Evolutionary conservation across 2,113 vertebrate species (phyloP).

Genomic region (Triplophysa siluroides): DNA sequence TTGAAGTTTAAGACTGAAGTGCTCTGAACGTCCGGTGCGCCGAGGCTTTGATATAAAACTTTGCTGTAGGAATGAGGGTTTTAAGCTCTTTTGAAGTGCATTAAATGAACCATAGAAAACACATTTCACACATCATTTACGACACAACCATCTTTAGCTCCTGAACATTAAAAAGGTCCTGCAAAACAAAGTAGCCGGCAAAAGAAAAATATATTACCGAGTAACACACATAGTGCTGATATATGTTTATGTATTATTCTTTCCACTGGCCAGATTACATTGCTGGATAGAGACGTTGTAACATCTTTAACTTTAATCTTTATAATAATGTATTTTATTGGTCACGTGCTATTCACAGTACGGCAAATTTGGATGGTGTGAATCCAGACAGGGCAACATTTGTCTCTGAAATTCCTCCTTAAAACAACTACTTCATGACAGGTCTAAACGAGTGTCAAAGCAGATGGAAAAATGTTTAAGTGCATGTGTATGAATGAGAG

Average conservation of each 20-base stretch:
- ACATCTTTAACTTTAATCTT: too few relatives aligned
- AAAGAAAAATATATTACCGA: not conserved
- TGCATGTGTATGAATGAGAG: not conserved
- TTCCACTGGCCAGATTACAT: not conserved
- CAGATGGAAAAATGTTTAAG: not conserved
- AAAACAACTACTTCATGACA: not conserved
- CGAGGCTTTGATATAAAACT: not conserved
- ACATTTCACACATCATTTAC: not conserved
- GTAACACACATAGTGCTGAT: not conserved
- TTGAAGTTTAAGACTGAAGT: slow-evolving; percentile 35
- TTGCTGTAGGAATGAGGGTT: not conserved
- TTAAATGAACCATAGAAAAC: not conserved
- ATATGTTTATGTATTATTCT: not conserved
- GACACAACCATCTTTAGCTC: not conserved
- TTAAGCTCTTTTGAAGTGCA: not conserved
- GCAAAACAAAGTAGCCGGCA: not conserved
- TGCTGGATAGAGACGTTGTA: too few relatives aligned
- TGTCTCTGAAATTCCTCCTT: not conserved
- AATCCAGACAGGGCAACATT: not conserved
- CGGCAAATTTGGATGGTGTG: not conserved
- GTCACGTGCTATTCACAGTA: too few relatives aligned
- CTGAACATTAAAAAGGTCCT: too few relatives aligned
- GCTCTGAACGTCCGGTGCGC: not conserved
- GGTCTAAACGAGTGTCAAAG: not conserved
- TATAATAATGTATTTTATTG: too few relatives aligned